Evolutionary conservation across 2,797 vertebrate species (phyloP), one percentile per base, ranked within the genome.

Genomic region (Danio aesculapii): DNA sequence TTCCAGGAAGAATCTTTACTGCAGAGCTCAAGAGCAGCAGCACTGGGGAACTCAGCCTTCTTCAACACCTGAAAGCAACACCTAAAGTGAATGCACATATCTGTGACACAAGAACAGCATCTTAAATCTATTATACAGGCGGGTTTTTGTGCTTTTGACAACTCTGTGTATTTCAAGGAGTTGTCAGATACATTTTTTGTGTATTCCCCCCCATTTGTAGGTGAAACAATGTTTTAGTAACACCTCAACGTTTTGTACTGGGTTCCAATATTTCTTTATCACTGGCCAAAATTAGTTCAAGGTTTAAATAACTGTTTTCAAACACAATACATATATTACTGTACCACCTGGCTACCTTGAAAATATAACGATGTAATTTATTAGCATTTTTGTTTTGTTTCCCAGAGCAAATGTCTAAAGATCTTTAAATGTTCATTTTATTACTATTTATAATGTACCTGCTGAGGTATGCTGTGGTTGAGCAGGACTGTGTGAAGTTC

Each of bases 401-500:
- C 30, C 3, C 1, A 30, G 30, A 30, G 1, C 30, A 30, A 30
- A 30, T 30, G 30, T 30, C 30, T 30, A 30, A 30, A 30, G 30
- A 30, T 30, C 30, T 30, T 30, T 30, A 30, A 30, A 30, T 30
- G 30, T 30, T 30, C 1, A 1, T 30, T 30, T 30, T 30, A 30
- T 30, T 30, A 3, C 30, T 30, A 30, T 30, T 62, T 75, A 72
- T 68, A 41, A 43, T 64, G 14, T 88, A 96, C 98, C 97, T 97
- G 97, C 90, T 97, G 93, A 43, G 97, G 97, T 88, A 99, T 92
- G 78, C 91, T 93, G 89, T 95, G 93, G 89, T 94, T 95, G 79
- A 96, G 94, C 71, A 99, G 92, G 0, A 95, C 95, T 0, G 92
- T 90, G 53, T 97, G 96, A 77, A 98, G 91, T 81, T 99, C 98